Base-by-base conservation (phyloP, 1,140 invertebrate genomes). In the Tetramorium simillimum region DNA sequence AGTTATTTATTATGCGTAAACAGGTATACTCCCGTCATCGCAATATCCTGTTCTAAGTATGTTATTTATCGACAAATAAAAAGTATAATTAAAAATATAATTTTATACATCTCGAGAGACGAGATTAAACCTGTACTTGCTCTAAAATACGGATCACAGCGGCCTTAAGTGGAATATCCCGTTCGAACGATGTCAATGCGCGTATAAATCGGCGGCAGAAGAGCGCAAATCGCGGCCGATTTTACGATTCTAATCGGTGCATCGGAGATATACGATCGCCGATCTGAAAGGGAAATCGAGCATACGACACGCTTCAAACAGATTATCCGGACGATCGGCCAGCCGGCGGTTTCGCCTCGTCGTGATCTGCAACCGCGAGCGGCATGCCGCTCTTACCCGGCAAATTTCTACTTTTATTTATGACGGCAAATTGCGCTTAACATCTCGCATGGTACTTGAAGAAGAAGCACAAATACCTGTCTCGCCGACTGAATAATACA, bases 261-360 rank as follows among this genome's bases (percentile, higher is more conserved):
- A 56, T 18, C 24, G 12, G 62, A 76, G 88, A 89, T 89, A 86
- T 89, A 89, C 88, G 88, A 89, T 89, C 84, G 63, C 76, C 77
- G 72, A 90, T 90, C 88, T 86, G 88, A 89, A 86, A 90, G 88
- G 88, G 88, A 90, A 90, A 90, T 90, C 88, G 88, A 90, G 67
- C 84, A 88, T 89, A 86, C 88, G 84, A 90, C 88, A 90, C 88
- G 88, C 88, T 82, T 65, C 84, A 78, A 89, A 90, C 88, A 69
- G 88, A 90, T 90, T 89, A 89, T 56, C 18, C 80, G 88, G 88
- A 89, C 88, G 77, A 89, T 86, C 88, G 56, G 21, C 82, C 67
- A 89, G 49, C 58, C 58, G 33, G 84, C 85, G 85, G 85, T 90
- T 89, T 90, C 37, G 76, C 75, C 53, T 60, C 69, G 69, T 86